Base-by-base conservation (phyloP, 2,888 invertebrate species). In the Chamaedrilus cognettii region DNA sequence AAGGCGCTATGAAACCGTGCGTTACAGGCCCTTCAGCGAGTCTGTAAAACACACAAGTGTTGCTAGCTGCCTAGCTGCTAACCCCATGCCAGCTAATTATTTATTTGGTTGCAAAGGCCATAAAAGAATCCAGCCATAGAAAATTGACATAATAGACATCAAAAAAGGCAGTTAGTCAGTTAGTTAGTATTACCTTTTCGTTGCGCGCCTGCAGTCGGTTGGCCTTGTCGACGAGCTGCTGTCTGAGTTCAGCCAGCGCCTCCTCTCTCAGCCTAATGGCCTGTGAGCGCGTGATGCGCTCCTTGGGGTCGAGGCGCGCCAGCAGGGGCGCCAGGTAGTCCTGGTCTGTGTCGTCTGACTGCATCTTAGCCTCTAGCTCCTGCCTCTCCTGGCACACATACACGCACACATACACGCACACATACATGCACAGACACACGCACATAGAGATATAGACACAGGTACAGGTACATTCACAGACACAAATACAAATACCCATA, bases 281-380 rank as follows among this genome's bases (percentile, higher is more conserved):
- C 68, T 80, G 77, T 52, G 75, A 68, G 49, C 77, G 70, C 2
- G 73, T 76, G 30, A 84, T 76, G 65, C 77, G 78, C 52, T 81
- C 80, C 3, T 81, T 81, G 64, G 81, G 79, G 19, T 78, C 79
- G 49, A 82, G 78, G 73, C 82, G 80, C 15, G 83, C 81, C 61
- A 84, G 72, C 77, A 84, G 83, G 31, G 84, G 84, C 5, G 83
- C 83, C 59, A 84, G 75, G 76, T 83, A 83, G 72, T 84, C 84
- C 50, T 83, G 77, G 70, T 84, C 83, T 78, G 81, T 82, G 69
- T 83, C 83, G 67, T 82, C 79, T 70, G 79, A 78, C 42, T 81
- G 74, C 76, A 79, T 76, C 72, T 78, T 80, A 74, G 81, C 83
- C 70, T 82, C 83, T 52, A 77, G 60, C 58, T 78, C 76, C 35